A percentile compares a stretch with the other conserved stretches of the same genome.
These are phyloP conservation scores for Allolobophora icterica DNA, from an alignment of 2,888 invertebrate genomes.

Conservation along the genomic window DNA sequence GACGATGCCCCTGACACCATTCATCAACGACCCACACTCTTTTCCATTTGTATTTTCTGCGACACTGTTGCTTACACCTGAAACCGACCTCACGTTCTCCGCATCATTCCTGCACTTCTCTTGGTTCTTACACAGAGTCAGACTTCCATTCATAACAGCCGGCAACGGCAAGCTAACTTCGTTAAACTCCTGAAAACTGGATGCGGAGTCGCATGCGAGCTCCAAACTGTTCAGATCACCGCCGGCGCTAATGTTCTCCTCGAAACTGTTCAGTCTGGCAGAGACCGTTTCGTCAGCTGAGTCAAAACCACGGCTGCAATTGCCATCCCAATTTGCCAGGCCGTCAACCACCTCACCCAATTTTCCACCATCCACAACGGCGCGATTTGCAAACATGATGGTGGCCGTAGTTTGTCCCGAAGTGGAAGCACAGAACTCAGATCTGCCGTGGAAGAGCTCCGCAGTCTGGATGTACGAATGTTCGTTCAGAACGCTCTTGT, in stretches of 20 bases:
- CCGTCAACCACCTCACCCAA: background rate
- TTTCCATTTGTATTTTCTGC: background rate
- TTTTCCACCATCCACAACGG: background rate
- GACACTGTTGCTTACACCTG: background rate
- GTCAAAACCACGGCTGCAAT: background rate
- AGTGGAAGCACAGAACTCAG: background rate
- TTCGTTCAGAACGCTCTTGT: background rate
- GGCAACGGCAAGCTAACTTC: background rate
- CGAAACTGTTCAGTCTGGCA: background rate
- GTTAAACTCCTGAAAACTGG: background rate
- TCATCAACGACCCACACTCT: background rate
- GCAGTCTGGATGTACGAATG: slow-evolving; percentile 14
- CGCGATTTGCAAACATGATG: background rate
- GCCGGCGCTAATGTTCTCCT: background rate
- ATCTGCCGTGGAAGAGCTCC: background rate
- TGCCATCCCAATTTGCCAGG: background rate
- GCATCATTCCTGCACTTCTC: background rate
- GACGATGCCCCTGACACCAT: background rate
- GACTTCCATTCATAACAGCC: background rate
- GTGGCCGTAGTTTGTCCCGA: background rate
- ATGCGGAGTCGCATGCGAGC: background rate
- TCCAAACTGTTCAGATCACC: background rate
- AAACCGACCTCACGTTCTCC: background rate
- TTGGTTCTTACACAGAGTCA: background rate
- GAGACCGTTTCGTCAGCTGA: too few relatives aligned